Percentiles rank a stretch among this genome's conserved stretches.
Conservation (phyloP, 2,888 invertebrate species). For the Nemoura dubitans region DNA sequence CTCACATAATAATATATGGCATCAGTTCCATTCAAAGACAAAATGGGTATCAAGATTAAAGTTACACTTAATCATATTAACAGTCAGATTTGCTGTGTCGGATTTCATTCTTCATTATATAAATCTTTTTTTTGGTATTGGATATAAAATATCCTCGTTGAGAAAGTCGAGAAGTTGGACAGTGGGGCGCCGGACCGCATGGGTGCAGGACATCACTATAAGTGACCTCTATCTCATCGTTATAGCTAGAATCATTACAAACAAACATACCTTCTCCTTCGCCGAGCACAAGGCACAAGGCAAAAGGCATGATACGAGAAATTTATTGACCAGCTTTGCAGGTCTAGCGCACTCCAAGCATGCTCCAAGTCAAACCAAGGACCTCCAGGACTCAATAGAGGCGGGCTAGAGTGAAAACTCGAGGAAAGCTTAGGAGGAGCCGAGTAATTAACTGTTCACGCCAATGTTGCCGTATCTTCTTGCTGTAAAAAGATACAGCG, state of each 20-base stretch:
- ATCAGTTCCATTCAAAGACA: background rate
- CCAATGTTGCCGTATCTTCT: slow-evolving; percentile 17
- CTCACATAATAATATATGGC: slow-evolving; percentile 12
- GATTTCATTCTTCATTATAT: slow-evolving; percentile 20
- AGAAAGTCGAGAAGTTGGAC: background rate
- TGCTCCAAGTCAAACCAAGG: background rate
- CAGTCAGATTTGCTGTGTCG: slow-evolving; percentile 31
- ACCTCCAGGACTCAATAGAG: slow-evolving; percentile 18
- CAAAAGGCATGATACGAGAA: slow-evolving; percentile 13
- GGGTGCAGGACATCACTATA: background rate
- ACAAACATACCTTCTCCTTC: slow-evolving; percentile 7
- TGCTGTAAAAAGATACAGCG: background rate
- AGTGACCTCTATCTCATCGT: slow-evolving; percentile 3
- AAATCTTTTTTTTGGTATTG: slow-evolving; percentile 10
- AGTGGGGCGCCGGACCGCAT: background rate
- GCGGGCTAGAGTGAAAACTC: slow-evolving; percentile 9
- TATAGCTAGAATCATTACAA: background rate
- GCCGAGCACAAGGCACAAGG: background rate
- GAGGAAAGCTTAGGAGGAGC: slow-evolving; percentile 33
- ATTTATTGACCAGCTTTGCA: slow-evolving; percentile 16
- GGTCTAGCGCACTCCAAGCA: background rate
- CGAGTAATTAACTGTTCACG: slow-evolving; percentile 33
- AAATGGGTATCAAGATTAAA: slow-evolving; percentile 22
- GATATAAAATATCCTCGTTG: slow-evolving; percentile 16
- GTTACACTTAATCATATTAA: slow-evolving; percentile 27